A percentile compares a stretch with the other conserved stretches of the same genome.
These are phyloP conservation scores for Dexiosoma caninum DNA, from an alignment of 2,888 invertebrate genomes.

Conservation along the genomic window DNA sequence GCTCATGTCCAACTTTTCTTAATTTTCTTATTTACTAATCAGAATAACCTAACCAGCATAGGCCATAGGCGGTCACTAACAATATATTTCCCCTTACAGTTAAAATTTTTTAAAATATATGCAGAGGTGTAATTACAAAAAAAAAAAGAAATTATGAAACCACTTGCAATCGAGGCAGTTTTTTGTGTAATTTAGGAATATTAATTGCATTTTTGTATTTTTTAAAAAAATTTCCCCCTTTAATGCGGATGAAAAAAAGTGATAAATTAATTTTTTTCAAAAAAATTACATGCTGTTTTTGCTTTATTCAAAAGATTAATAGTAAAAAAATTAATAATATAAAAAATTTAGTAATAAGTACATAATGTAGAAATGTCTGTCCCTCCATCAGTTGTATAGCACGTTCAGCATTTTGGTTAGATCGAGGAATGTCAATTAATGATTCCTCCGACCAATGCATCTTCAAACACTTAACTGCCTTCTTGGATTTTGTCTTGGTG, in stretches of 20 bases:
- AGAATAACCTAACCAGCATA: too few species aligned
- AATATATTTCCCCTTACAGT: too few species aligned
- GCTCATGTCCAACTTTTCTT: too few species aligned
- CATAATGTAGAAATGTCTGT: conserved; percentile 3
- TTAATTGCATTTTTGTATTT: neutral
- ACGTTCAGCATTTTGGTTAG: neutral
- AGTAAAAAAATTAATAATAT: neutral
- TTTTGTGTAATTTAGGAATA: neutral
- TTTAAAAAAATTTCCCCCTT: neutral
- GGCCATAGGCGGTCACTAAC: too few species aligned
- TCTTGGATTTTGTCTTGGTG: neutral
- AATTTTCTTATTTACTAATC: too few species aligned
- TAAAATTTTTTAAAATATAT: too few species aligned
- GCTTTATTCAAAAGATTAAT: neutral
- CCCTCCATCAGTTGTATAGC: neutral
- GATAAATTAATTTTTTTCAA: neutral
- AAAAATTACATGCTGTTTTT: neutral
- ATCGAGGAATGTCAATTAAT: too few species aligned
- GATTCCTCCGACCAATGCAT: neutral
- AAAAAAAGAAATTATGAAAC: neutral
- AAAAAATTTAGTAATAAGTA: neutral
- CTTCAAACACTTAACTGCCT: too few species aligned
- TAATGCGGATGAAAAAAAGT: neutral
- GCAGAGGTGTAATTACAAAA: neutral
- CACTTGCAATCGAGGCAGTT: neutral